A percentile compares a stretch with the other conserved stretches of the same genome.
phyloP scores from a whole-genome alignment of 2,888 invertebrate genomes.

The Coleophora flavipennella region DNA sequence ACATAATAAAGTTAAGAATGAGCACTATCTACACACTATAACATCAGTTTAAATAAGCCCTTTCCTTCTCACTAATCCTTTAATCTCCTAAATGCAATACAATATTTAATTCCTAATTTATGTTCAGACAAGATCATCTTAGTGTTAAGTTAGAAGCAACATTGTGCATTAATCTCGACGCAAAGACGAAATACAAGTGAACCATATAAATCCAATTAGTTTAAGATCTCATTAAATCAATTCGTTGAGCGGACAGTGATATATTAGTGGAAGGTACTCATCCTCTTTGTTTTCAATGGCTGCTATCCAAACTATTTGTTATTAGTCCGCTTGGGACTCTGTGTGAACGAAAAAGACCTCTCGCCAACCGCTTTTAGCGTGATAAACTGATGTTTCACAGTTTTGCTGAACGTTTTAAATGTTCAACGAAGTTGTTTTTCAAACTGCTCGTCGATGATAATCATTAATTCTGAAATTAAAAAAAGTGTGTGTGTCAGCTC shows the following conservation, averaged over 20 bases:
- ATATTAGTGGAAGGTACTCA: constrained; percentile 42
- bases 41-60: no score
- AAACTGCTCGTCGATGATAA: neutral
- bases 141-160: constrained; percentile 32
- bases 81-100: constrained; percentile 39
- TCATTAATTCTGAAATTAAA: neutral
- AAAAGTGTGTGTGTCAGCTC: no score
- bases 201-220: constrained; percentile 62
- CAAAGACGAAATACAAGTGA: constrained; percentile 46
- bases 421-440: no score
- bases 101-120: constrained; percentile 50
- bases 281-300: constrained; percentile 60
- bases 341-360: constrained; percentile 35
- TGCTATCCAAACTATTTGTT: constrained; percentile 63
- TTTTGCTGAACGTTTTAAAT: neutral
- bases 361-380: constrained; percentile 19
- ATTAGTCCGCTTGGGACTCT: constrained; percentile 37
- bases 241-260: constrained; percentile 59
- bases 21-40: no score
- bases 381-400: constrained; percentile 10
- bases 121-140: constrained; percentile 32
- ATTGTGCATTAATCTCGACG: constrained; percentile 37
- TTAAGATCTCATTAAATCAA: constrained; percentile 66
- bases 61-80: constrained; percentile 28
- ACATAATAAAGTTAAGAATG: no score